These are phyloP conservation scores for Bombus confusus DNA, from an alignment of 1,140 invertebrate genomes.

Conservation along the genomic window DNA sequence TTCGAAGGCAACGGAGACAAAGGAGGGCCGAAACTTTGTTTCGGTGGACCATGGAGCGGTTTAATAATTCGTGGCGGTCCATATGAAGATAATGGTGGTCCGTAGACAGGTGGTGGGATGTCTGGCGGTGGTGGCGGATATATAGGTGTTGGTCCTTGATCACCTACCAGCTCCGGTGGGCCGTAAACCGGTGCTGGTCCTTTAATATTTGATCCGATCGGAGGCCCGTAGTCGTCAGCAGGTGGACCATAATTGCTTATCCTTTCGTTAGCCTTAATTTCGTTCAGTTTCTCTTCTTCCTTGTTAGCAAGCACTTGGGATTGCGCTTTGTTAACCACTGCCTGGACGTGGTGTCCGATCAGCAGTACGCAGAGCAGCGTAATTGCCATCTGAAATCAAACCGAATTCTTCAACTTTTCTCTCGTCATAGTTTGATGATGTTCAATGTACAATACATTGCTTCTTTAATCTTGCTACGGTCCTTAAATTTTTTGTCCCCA, in stretches of 20 bases:
- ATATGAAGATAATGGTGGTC: constrained; percentile 76
- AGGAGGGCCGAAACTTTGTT: constrained; percentile 78
- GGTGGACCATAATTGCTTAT: constrained; percentile 80
- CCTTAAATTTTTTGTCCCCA: not conserved
- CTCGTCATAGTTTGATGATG: not conserved
- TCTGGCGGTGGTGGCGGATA: constrained; percentile 77
- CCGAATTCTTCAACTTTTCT: not conserved
- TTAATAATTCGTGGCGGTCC: constrained; percentile 75
- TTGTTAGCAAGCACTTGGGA: constrained; percentile 55
- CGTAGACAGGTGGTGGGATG: constrained; percentile 77
- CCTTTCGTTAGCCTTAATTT: constrained; percentile 74
- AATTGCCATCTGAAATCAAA: constrained; percentile 73
- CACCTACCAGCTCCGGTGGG: constrained; percentile 75
- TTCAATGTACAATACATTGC: too few species aligned
- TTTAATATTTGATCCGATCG: constrained; percentile 64
- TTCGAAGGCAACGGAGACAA: constrained; percentile 73
- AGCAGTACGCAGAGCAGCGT: constrained; percentile 71
- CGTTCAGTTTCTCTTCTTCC: constrained; percentile 64
- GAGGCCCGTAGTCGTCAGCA: constrained; percentile 71
- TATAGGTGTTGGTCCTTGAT: constrained; percentile 77
- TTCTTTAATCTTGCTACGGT: not conserved
- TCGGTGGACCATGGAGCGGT: constrained; percentile 79
- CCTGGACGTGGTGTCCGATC: constrained; percentile 65
- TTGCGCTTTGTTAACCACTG: constrained; percentile 75
- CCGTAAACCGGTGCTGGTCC: constrained; percentile 80